Evolutionary conservation across 2,113 vertebrate species (phyloP).

Genomic region (Chionomys nivalis): DNA sequence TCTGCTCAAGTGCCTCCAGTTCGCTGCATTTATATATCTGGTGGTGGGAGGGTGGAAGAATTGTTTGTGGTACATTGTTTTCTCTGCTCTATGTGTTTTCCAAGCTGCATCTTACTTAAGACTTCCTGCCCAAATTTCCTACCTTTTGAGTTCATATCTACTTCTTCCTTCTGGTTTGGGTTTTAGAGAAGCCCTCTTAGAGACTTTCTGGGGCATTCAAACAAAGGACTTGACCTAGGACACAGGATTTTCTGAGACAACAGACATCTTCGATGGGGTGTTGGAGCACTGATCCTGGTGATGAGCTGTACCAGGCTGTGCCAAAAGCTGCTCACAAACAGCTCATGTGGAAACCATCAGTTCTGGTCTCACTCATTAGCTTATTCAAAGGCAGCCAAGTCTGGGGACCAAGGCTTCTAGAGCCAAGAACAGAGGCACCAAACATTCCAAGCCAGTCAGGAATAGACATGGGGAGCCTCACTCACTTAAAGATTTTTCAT

Average conservation of each 20-base stretch:
- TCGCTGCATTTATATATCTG: not conserved
- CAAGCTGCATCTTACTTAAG: constrained; percentile 76
- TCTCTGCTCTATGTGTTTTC: constrained; percentile 67
- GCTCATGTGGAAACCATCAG: constrained; percentile 69
- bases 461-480: not conserved
- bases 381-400: constrained; percentile 20
- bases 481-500: not conserved
- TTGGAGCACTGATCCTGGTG: constrained; percentile 13
- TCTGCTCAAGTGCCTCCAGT: not conserved
- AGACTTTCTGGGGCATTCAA: constrained; percentile 48
- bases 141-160: constrained; percentile 51
- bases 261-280: constrained; percentile 55
- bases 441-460: not conserved
- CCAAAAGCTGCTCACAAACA: constrained; percentile 40
- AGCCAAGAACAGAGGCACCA: constrained; percentile 44
- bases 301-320: constrained; percentile 60
- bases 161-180: constrained; percentile 64
- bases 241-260: constrained; percentile 67
- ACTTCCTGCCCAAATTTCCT: constrained; percentile 66
- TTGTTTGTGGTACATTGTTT: constrained; percentile 56
- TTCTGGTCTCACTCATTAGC: constrained; percentile 27
- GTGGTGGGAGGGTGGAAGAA: too few species aligned
- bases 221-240: constrained; percentile 62
- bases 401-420: constrained; percentile 26
- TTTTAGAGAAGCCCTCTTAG: constrained; percentile 15